Percentiles rank a stretch among this genome's conserved stretches.
Conservation (phyloP, 2,888 invertebrate species). For the Parnassius apollo region DNA sequence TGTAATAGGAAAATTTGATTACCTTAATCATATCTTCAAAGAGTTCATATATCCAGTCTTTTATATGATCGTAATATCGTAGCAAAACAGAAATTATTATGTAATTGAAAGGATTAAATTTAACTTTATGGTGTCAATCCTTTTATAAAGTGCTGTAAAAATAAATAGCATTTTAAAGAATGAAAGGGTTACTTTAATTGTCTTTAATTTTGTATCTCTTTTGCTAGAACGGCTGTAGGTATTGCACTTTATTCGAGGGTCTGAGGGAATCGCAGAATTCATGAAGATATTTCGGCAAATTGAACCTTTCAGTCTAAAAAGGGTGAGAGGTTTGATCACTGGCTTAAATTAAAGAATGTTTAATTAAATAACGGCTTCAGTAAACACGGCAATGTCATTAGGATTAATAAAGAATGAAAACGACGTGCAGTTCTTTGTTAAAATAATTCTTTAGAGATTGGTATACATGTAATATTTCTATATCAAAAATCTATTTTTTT, state of each 20-base stretch:
- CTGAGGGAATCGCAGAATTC: conserved; percentile 24
- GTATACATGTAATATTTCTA: too few relatives aligned
- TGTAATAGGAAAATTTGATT: conserved; percentile 13
- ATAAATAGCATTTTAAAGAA: conserved; percentile 22
- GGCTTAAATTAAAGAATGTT: conserved; percentile 53
- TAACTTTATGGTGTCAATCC: conserved; percentile 11
- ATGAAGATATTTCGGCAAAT: conserved; percentile 50
- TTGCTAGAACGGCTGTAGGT: conserved; percentile 13
- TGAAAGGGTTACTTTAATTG: conserved; percentile 24
- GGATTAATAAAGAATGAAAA: conserved; percentile 39
- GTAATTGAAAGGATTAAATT: conserved; percentile 6
- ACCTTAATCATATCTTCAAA: conserved; percentile 8
- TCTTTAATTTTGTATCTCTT: conserved; percentile 26
- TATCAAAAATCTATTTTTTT: too few relatives aligned
- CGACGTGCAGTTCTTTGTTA: conserved; percentile 25
- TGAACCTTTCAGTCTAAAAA: conserved; percentile 48
- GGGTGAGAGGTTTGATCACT: conserved; percentile 52
- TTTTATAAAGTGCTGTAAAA: conserved; percentile 10
- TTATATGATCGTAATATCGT: conserved; percentile 1
- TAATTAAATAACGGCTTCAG: conserved; percentile 57
- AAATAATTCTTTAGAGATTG: not conserved
- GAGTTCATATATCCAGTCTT: not conserved
- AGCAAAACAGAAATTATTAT: not conserved
- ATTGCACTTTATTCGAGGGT: conserved; percentile 24
- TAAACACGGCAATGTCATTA: conserved; percentile 45